Conservation (phyloP, 2,888 invertebrate species). For the Aspidapion aeneum region DNA sequence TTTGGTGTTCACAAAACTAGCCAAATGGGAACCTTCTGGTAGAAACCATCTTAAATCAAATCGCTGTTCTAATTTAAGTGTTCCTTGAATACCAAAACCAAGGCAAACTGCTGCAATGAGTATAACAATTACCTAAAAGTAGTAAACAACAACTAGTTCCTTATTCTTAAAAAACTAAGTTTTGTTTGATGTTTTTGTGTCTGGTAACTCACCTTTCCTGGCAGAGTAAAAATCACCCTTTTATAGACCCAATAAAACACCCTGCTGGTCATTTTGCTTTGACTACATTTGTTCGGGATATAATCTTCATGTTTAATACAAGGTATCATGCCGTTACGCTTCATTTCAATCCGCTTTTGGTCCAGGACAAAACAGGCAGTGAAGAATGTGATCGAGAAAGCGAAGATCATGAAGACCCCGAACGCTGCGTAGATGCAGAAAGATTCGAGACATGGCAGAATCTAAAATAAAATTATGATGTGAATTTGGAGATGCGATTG, state of each 20-base stretch:
- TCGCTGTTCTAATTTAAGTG: conserved; percentile 66
- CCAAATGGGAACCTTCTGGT: conserved; percentile 63
- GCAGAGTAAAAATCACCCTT: conserved; percentile 60
- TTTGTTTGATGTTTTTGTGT: too few relatives aligned
- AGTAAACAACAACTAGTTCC: too few relatives aligned
- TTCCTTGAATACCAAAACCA: conserved; percentile 59
- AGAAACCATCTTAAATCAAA: conserved; percentile 81
- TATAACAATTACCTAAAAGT: conserved; percentile 53
- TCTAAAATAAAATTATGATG: conserved; percentile 46
- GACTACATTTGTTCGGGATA: conserved; percentile 52
- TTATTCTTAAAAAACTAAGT: too few relatives aligned
- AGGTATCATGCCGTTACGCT: conserved; percentile 63
- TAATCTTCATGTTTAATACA: conserved; percentile 61
- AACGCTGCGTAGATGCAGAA: conserved; percentile 79
- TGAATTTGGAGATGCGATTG: too few relatives aligned
- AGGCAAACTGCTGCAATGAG: conserved; percentile 57
- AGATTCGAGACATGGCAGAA: conserved; percentile 75
- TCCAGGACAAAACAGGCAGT: conserved; percentile 74
- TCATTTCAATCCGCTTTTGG: conserved; percentile 57
- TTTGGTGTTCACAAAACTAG: conserved; percentile 56
- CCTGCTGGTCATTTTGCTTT: conserved; percentile 55
- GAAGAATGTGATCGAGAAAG: conserved; percentile 78
- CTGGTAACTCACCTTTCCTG: conserved; percentile 56
- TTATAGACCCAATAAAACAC: conserved; percentile 60
- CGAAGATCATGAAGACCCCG: conserved; percentile 71